Percentiles rank a stretch among this genome's conserved stretches.
phyloP scores from a whole-genome alignment of 1,140 invertebrate genomes.

The Plodia interpunctella region DNA sequence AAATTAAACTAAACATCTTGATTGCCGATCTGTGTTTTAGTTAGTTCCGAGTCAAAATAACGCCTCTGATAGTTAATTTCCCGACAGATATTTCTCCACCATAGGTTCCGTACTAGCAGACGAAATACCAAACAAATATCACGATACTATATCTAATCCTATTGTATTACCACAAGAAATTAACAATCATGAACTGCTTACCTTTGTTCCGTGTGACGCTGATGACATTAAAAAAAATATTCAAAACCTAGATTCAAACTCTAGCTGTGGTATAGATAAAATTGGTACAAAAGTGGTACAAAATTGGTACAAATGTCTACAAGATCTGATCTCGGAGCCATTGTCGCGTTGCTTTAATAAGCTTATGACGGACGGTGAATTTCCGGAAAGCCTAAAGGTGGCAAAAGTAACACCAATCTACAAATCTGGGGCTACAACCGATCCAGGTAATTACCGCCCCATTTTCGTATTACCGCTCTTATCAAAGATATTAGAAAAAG shows the following conservation, averaged over 20 bases:
- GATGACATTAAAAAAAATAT: background rate
- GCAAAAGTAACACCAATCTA: background rate
- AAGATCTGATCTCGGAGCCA: background rate
- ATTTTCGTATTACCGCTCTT: background rate
- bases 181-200: too few species aligned
- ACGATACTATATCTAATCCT: too few species aligned
- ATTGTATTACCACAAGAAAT: too few species aligned
- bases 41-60: too few species aligned
- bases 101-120: background rate
- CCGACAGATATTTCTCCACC: slow-evolving; percentile 16
- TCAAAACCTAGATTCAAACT: background rate
- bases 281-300: background rate
- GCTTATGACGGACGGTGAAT: background rate
- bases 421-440: background rate
- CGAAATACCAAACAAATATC: background rate
- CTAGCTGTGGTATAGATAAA: background rate
- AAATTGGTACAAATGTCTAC: background rate
- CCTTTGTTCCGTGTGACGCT: background rate
- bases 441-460: slow-evolving; percentile 2
- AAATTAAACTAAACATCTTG: too few species aligned
- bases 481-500: too few species aligned
- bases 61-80: too few species aligned
- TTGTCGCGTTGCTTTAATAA: background rate
- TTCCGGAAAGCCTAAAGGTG: background rate
- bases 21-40: too few species aligned